A percentile compares a stretch with the other conserved stretches of the same genome.
These are phyloP conservation scores for Lagopus leucura DNA, from an alignment of 2,113 vertebrate genomes.

Conservation along the genomic window DNA sequence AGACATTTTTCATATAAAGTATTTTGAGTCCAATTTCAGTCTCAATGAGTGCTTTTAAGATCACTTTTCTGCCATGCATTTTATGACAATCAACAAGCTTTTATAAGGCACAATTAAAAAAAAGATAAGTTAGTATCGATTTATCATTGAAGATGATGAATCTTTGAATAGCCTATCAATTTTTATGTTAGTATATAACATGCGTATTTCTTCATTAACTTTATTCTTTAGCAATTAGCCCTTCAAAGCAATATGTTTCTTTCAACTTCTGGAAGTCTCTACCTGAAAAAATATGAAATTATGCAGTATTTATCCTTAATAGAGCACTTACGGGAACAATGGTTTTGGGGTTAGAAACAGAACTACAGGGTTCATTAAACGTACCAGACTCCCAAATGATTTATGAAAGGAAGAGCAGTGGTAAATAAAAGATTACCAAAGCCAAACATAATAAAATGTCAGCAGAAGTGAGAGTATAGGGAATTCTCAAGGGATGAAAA, in stretches of 20 bases:
- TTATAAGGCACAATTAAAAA: neutral
- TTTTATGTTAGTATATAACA: neutral
- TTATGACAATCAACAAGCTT: neutral
- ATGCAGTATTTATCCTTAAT: neutral
- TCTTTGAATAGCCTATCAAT: neutral
- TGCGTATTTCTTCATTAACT: neutral
- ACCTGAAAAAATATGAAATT: neutral
- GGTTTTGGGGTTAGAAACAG: neutral
- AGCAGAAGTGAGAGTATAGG: neutral
- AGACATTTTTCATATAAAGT: neutral
- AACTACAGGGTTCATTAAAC: neutral
- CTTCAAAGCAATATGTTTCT: neutral
- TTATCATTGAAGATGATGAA: neutral
- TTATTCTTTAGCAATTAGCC: neutral
- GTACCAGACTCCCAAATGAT: neutral
- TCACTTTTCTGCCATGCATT: neutral
- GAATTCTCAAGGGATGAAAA: neutral
- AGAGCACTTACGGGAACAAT: neutral
- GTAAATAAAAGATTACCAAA: constrained; percentile 36
- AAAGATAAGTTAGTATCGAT: neutral
- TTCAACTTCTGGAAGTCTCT: constrained; percentile 1
- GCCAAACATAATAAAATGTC: neutral
- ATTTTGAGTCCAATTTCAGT: neutral
- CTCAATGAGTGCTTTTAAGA: neutral
- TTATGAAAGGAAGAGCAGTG: neutral